Percentiles rank a stretch among this genome's conserved stretches.
Conservation (phyloP, 2,888 invertebrate genomes). For the Liodrosophila aerea region DNA sequence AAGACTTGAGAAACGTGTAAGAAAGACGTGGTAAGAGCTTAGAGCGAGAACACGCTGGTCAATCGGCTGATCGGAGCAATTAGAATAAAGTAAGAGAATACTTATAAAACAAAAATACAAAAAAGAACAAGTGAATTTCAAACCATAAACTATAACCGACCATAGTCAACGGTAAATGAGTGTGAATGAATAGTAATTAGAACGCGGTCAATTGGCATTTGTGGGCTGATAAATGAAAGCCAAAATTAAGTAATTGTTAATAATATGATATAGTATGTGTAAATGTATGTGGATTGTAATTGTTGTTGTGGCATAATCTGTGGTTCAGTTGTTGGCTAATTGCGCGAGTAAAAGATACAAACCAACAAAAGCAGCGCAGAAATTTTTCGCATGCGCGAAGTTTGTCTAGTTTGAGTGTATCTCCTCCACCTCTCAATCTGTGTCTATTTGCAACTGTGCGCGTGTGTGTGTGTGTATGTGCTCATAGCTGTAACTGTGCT, state of each 20-base stretch:
- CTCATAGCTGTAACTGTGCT: too few relatives aligned
- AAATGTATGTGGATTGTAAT: slow-evolving; percentile 3
- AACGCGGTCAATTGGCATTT: slow-evolving; percentile 24
- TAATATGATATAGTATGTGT: slow-evolving; percentile 1
- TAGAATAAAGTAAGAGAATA: slow-evolving; percentile 5
- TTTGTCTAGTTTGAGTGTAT: slow-evolving; percentile 50
- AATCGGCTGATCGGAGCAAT: slow-evolving; percentile 11
- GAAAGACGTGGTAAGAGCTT: slow-evolving; percentile 1
- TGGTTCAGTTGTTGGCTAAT: slow-evolving; percentile 58
- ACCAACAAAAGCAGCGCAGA: slow-evolving; percentile 30
- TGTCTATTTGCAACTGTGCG: slow-evolving; percentile 8
- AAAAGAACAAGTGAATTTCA: slow-evolving; percentile 16
- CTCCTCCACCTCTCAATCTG: slow-evolving; percentile 15
- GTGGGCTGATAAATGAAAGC: slow-evolving; percentile 25
- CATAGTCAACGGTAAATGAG: too few relatives aligned
- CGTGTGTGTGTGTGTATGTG: slow-evolving; percentile 19
- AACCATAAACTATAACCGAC: too few relatives aligned
- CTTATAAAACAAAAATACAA: slow-evolving; percentile 5
- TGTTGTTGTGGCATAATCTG: slow-evolving; percentile 43
- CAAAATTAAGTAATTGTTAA: slow-evolving; percentile 33
- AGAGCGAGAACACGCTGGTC: slow-evolving; percentile 19
- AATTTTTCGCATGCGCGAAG: slow-evolving; percentile 59
- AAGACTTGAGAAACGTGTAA: slow-evolving; percentile 19
- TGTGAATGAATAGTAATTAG: slow-evolving; percentile 23
- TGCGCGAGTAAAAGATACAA: slow-evolving; percentile 60